These are phyloP conservation scores for Drosophila anceps DNA, from an alignment of 2,888 invertebrate genomes.

Conservation along the genomic window DNA sequence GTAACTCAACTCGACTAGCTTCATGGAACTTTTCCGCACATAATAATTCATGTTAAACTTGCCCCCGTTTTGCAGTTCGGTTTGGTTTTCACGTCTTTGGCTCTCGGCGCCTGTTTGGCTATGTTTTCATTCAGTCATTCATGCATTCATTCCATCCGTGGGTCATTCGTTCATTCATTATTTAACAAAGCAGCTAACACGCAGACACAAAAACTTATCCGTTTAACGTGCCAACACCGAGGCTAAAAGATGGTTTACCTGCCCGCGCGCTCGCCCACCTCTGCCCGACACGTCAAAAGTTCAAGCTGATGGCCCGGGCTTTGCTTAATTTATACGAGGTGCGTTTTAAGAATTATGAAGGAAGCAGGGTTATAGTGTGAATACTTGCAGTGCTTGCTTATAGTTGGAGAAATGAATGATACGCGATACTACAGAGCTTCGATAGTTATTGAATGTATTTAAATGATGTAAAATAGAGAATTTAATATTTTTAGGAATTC, in stretches of 20 bases:
- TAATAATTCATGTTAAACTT: slow-evolving; percentile 81
- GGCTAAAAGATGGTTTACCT: slow-evolving; percentile 44
- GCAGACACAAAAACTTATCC: slow-evolving; percentile 34
- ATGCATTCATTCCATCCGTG: slow-evolving; percentile 47
- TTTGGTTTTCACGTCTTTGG: slow-evolving; percentile 5
- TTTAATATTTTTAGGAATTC: too few relatives aligned
- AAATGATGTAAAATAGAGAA: too few relatives aligned
- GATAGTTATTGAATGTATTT: too few relatives aligned
- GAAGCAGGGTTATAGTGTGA: too few relatives aligned
- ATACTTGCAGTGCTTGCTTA: background rate
- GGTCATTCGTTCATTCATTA: slow-evolving; percentile 66
- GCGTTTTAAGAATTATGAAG: background rate
- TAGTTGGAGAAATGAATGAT: background rate
- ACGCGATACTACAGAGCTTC: too few relatives aligned
- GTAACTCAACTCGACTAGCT: slow-evolving; percentile 38
- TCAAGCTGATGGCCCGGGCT: slow-evolving; percentile 11
- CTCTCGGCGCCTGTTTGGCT: slow-evolving; percentile 38
- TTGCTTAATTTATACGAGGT: slow-evolving; percentile 19
- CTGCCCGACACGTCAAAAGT: slow-evolving; percentile 3
- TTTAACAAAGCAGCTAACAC: slow-evolving; percentile 59
- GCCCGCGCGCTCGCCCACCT: too few relatives aligned
- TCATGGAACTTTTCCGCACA: slow-evolving; percentile 76
- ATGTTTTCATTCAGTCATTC: slow-evolving; percentile 53
- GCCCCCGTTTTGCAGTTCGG: slow-evolving; percentile 35
- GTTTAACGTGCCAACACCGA: slow-evolving; percentile 28